Base-by-base conservation (phyloP, 2,797 vertebrate species). In the Ara ararauna region DNA sequence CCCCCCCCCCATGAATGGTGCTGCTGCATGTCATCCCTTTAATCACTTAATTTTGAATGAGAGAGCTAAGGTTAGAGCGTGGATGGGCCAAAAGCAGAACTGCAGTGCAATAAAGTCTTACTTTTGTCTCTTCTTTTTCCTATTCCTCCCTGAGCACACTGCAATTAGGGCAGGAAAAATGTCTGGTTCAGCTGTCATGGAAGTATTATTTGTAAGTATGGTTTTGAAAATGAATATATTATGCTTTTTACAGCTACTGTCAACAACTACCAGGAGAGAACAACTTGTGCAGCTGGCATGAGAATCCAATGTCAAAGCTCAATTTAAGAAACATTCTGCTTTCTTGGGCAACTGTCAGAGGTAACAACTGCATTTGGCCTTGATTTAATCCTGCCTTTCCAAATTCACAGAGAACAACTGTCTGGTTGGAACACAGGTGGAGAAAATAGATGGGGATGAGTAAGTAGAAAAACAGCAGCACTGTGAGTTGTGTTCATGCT, bases 181-280 rank as follows among this genome's bases (percentile, higher is more conserved):
- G 27, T 75, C 89, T 89, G 75, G 93, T 86, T 90, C 83, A 89
- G 76, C 73, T 89, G 84, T 92, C 90, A 76, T 82, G 65, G 94
- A 90, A 95, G 66, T 29, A 51, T 93, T 75, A 92, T 96, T 80
- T 86, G 87, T 61, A 89, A 91, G 47, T 71, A 67, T 30, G 67
- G 60, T 95, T 96, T 94, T 94, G 79, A 93, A 97, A 94, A 95
- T 78, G 47, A 96, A 95, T 96, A 89, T 80, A 86, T 96, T 95
- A 91, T 73, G 32, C 34, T 97, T 97, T 97, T 96, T 96, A 94
- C 96, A 97, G 96, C 73, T 85, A 16, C 84, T 89, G 85, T 97
- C 96, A 96, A 94, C 96, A 95, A 11, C 79, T 60, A 94, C 67
- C 65, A 91, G 90, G 94, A 95, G 90, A 95, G 88, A 91, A 94